phyloP scores from a whole-genome alignment of 2,888 invertebrate species.

The Poecilobothrus nobilitatus region DNA sequence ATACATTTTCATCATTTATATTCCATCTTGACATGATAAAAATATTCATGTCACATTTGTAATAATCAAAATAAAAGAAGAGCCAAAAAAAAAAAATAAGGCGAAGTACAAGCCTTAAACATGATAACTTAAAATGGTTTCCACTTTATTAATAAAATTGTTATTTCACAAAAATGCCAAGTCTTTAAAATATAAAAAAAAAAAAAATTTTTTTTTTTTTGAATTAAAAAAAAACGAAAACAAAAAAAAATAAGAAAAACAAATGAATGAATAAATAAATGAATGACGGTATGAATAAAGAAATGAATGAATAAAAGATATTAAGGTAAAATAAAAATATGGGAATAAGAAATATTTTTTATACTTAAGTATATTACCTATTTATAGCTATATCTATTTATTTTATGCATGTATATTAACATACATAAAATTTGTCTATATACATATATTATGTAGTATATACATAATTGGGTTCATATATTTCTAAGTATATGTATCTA shows the following conservation, averaged over 20 bases:
- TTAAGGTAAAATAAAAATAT: background rate
- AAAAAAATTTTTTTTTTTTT: background rate
- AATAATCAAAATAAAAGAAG: background rate
- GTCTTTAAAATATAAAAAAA: background rate
- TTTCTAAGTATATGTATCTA: background rate
- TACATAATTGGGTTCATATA: too few relatives aligned
- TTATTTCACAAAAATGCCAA: background rate
- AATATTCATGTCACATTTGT: constrained; percentile 10
- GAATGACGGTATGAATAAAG: background rate
- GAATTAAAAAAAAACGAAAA: background rate
- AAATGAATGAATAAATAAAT: background rate
- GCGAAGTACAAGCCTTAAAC: too few relatives aligned
- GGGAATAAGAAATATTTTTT: too few relatives aligned
- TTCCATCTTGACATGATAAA: background rate
- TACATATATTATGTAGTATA: too few relatives aligned
- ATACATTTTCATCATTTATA: too few relatives aligned
- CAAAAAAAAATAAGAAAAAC: background rate
- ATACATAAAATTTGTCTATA: background rate
- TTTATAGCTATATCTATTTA: background rate
- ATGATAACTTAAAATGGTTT: too few relatives aligned
- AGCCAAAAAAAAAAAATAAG: background rate
- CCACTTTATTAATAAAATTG: background rate
- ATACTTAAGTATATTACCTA: too few relatives aligned
- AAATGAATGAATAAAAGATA: background rate
- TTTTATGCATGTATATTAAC: background rate